These are phyloP conservation scores for Achroia grisella DNA, from an alignment of 1,140 invertebrate genomes.

Conservation along the genomic window DNA sequence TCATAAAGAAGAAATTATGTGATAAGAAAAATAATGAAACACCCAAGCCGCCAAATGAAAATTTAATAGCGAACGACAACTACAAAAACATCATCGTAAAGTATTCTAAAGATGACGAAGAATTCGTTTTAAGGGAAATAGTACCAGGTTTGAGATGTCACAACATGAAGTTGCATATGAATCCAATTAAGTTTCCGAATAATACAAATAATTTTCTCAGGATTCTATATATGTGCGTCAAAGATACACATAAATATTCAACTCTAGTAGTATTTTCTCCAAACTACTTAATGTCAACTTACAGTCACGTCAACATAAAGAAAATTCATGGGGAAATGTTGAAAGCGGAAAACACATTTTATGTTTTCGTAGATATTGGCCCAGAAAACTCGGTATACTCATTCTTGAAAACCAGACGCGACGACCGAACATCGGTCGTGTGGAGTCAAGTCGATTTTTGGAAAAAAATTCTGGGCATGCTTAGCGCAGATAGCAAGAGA, in stretches of 20 bases:
- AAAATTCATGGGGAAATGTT: conserved; percentile 62
- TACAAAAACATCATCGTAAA: conserved; percentile 28
- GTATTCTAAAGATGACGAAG: conserved; percentile 47
- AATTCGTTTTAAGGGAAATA: conserved; percentile 50
- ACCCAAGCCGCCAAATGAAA: background rate
- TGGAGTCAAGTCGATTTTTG: conserved; percentile 55
- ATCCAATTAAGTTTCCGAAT: conserved; percentile 22
- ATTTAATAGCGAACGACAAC: conserved; percentile 6
- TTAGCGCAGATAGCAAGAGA: conserved; percentile 6
- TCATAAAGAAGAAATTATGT: conserved; percentile 31
- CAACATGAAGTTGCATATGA: conserved; percentile 30
- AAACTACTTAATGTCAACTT: conserved; percentile 53
- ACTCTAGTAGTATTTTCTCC: conserved; percentile 52
- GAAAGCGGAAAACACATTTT: conserved; percentile 51
- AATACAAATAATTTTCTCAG: conserved; percentile 21
- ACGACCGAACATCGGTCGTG: conserved; percentile 35
- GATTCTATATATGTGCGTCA: conserved; percentile 20
- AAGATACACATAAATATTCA: conserved; percentile 22
- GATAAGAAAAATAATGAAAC: conserved; percentile 2
- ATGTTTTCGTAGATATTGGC: conserved; percentile 53
- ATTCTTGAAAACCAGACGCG: conserved; percentile 54
- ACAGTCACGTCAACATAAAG: conserved; percentile 56
- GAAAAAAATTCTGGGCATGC: conserved; percentile 31
- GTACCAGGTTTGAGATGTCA: conserved; percentile 34
- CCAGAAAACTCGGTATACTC: conserved; percentile 59